Conservation (phyloP, 2,113 vertebrate genomes). For the Rousettus leschenaultii region DNA sequence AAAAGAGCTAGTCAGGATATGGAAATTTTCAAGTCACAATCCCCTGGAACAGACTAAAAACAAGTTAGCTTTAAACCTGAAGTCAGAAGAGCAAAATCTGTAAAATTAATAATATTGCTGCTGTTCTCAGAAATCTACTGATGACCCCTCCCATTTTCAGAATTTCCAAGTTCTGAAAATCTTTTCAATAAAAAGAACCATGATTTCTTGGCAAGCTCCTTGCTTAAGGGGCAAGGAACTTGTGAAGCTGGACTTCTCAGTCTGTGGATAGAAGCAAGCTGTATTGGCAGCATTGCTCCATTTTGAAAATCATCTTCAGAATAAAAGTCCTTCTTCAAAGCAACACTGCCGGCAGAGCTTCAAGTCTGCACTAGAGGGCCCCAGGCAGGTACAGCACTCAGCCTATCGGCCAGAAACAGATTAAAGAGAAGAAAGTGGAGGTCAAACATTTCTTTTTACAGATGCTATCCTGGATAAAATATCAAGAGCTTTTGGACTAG, state of each 20-base stretch:
- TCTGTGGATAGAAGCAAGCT: not conserved
- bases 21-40: conserved; percentile 45
- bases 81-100: conserved; percentile 54
- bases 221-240: not conserved
- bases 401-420: not conserved
- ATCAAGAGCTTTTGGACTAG: not conserved
- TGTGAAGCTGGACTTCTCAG: not conserved
- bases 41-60: conserved; percentile 12
- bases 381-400: not conserved
- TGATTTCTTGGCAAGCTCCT: not conserved
- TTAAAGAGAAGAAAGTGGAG: not conserved
- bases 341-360: not conserved
- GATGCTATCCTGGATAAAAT: not conserved
- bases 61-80: conserved; percentile 39
- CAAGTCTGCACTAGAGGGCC: not conserved
- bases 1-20: not conserved
- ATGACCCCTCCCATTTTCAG: not conserved
- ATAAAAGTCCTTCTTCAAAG: not conserved
- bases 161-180: not conserved
- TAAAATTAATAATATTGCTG: conserved; percentile 43
- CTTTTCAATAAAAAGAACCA: not conserved
- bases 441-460: not conserved
- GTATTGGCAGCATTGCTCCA: not conserved
- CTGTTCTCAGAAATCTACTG: not conserved
- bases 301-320: not conserved